Evolutionary conservation across 2,888 invertebrate genomes (phyloP), one percentile per base, ranked within the genome.

Genomic region (Megastigmus dorsalis): DNA sequence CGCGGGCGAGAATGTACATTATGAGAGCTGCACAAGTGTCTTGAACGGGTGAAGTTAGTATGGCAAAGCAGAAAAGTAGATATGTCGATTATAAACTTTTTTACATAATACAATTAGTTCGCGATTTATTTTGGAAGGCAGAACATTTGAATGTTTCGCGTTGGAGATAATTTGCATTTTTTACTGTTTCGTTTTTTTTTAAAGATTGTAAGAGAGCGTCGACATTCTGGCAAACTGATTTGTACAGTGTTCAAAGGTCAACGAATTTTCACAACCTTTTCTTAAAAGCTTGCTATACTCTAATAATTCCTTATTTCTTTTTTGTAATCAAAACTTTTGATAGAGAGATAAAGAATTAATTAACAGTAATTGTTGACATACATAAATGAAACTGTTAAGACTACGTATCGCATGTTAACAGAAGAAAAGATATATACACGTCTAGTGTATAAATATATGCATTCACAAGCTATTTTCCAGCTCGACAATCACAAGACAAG

Each of bases 401-500:
- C n/a, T 20, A 9, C 10, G 28, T n/a, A 18, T 10, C 23, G 28
- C 9, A 41, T 50, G 20, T 59, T 50, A 20, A 38, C 38, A 38
- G 38, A 38, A n/a, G 13, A 55, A 69, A 50, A 50, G n/a, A 23
- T 28, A 70, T 60, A 38, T 23, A 57, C n/a, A 59, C 38, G 26
- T n/a, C 26, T 13, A 26, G n/a, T n/a, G n/a, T n/a, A n/a, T n/a
- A 48, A 33, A 28, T 65, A 48, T 65, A 38, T 33, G 20, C 23
- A 70, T 54, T 54, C 36, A 36, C 26, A 70, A 54, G 30, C 59
- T 67, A 26, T 62, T 63, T 69, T 69, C 41, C 63, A 65, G 59
- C 57, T 74, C 33, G 74, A 74, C 68, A 74, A 74, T 74, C 68
- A 68, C 43, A 28, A 67, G 23, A 74, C 38, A 63, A 69, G 65